phyloP scores from a whole-genome alignment of 2,888 invertebrate genomes.

The Drosophila setosimentum region DNA sequence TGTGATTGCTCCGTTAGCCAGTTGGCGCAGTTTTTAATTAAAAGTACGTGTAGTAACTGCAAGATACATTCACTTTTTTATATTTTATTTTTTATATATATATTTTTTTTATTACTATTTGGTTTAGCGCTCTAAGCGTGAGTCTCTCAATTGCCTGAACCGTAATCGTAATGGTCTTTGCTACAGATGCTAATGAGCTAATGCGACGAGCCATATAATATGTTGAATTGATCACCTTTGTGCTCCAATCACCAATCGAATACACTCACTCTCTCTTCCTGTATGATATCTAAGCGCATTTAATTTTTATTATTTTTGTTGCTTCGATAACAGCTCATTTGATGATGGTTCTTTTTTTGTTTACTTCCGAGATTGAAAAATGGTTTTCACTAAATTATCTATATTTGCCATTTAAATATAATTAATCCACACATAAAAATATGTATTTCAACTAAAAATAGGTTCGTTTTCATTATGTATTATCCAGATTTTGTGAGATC shows the following conservation, averaged over 20 bases:
- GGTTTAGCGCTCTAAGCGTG: slow-evolving; percentile 23
- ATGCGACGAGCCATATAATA: slow-evolving; percentile 16
- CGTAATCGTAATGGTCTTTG: slow-evolving; percentile 22
- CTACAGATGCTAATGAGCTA: slow-evolving; percentile 39
- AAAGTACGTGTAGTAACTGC: slow-evolving; percentile 64
- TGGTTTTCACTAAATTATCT: background rate
- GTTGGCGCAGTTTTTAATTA: slow-evolving; percentile 49
- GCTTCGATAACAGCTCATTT: slow-evolving; percentile 5
- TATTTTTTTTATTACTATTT: slow-evolving; percentile 2
- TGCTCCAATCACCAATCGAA: slow-evolving; percentile 15
- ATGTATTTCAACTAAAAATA: too few species aligned
- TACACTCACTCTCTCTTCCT: slow-evolving; percentile 1
- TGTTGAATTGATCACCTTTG: slow-evolving; percentile 13
- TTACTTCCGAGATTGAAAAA: background rate
- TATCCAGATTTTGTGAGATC: background rate
- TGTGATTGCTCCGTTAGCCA: slow-evolving; percentile 52
- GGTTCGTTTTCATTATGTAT: too few species aligned
- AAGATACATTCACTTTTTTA: slow-evolving; percentile 73
- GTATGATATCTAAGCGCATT: slow-evolving; percentile 21
- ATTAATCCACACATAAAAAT: background rate
- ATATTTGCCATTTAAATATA: background rate
- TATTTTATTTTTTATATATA: background rate
- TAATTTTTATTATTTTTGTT: background rate
- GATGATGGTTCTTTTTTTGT: background rate
- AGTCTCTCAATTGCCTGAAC: background rate